Base-by-base conservation (phyloP, 2,888 invertebrate genomes). In the Neoaliturus tenellus region DNA sequence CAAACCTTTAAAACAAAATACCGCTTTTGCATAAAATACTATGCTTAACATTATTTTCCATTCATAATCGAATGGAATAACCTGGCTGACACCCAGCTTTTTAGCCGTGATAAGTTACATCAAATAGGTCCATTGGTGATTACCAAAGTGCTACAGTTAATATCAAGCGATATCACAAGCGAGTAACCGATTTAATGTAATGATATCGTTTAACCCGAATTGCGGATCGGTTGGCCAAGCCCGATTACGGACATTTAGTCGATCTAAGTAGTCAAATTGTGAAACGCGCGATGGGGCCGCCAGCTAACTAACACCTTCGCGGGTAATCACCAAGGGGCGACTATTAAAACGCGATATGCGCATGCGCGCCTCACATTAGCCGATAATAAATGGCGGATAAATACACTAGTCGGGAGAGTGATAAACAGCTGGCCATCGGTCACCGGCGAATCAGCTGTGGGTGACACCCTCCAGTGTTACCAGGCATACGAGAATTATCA, bases 351-450 rank as follows among this genome's bases (percentile, higher is more conserved):
- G 2, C 33, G 33, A 55, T 78, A 51, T 78, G 33, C 23, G 25
- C 51, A n/a, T 17, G 51, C 33, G 78, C 78, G 48, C 55, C 28
- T 48, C 8, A 28, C 78, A 55, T 78, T 78, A 75, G 35, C 78
- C n/a, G 78, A 48, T 55, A 55, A 78, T 35, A 78, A 78, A 78
- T 78, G 14, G 55, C 55, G 78, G 78, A 55, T 78, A 78, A 78
- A 78, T 78, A 78, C 78, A 78, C 78, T 55, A 78, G 78, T 78
- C 55, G 78, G 48, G 78, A 8, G 35, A 6, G 41, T 28, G 78
- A 78, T 78, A n/a, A 35, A 78, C 33, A 31, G 78, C 31, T 25
- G 33, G 33, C 20, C 78, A 78, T 78, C 78, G 78, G 31, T 78
- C 78, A 78, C 35, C 28, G 6, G 51, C 5, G 44, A 44, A 44